A percentile compares a stretch with the other conserved stretches of the same genome.
These are phyloP conservation scores for Platalea minor DNA, from an alignment of 2,797 vertebrate species.

Conservation along the genomic window DNA sequence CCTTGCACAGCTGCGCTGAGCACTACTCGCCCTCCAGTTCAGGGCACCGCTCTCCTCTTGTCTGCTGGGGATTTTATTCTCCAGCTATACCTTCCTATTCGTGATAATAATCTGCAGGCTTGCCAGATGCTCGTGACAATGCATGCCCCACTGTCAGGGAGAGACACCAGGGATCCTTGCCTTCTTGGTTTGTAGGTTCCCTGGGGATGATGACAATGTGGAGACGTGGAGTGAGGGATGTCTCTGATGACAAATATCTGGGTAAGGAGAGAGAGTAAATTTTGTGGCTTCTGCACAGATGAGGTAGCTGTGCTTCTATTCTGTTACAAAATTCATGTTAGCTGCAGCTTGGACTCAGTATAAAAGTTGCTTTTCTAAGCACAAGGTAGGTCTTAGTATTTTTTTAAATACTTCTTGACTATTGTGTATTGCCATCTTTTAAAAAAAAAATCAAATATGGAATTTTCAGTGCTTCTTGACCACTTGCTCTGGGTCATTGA, in stretches of 20 bases:
- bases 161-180: not conserved
- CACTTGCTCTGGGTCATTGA: not conserved
- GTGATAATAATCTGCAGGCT: not conserved
- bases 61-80: not conserved
- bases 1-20: not conserved
- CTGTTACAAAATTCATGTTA: not conserved
- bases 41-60: not conserved
- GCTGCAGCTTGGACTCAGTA: not conserved
- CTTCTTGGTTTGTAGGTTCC: fast-evolving
- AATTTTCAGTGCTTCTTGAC: not conserved
- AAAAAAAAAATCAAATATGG: not conserved
- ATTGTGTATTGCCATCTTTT: not conserved
- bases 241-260: not conserved
- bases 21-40: fast-evolving
- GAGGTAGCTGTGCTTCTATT: not conserved
- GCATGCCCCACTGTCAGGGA: not conserved
- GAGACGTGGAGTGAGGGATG: not conserved
- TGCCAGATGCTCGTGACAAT: not conserved
- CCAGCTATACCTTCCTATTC: not conserved
- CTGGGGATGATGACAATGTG: not conserved
- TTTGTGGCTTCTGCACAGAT: not conserved
- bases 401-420: not conserved
- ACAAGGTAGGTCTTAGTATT: not conserved
- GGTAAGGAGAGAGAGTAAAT: not conserved
- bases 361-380: not conserved